These are phyloP conservation scores for Lophura nycthemera DNA, from an alignment of 2,113 vertebrate genomes.

Conservation along the genomic window DNA sequence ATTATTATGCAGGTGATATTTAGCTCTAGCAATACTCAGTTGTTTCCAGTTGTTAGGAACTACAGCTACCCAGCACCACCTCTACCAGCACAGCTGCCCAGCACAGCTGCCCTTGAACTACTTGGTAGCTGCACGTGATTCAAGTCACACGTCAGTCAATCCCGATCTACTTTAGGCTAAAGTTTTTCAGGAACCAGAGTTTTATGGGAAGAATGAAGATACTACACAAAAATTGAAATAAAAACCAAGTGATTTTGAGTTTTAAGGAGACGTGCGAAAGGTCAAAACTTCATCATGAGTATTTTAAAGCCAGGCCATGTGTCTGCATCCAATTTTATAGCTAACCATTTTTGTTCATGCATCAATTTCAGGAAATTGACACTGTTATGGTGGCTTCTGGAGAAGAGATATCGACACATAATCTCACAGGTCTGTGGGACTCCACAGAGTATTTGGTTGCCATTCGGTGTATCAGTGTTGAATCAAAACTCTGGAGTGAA, in stretches of 20 bases:
- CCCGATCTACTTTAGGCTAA: background rate
- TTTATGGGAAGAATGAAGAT: background rate
- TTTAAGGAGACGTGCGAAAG: background rate
- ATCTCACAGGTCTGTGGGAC: conserved; percentile 70
- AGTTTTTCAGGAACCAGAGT: background rate
- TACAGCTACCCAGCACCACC: background rate
- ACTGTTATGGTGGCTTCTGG: background rate
- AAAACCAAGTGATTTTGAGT: background rate
- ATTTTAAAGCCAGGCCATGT: background rate
- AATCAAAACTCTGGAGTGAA: conserved; percentile 76
- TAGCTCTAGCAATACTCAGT: background rate
- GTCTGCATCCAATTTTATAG: background rate
- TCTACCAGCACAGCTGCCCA: background rate
- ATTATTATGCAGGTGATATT: too few species aligned
- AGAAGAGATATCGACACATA: background rate
- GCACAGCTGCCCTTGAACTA: background rate
- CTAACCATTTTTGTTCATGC: background rate
- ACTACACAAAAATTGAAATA: background rate
- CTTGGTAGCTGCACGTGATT: background rate
- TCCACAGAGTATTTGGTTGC: conserved; percentile 70
- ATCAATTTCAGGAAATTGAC: conserved; percentile 35
- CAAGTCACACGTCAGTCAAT: background rate
- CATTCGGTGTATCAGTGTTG: conserved; percentile 19
- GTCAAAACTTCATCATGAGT: background rate
- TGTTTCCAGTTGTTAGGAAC: background rate